Evolutionary conservation across 2,113 vertebrate species (phyloP).

Genomic region (Peromyscus californicus): DNA sequence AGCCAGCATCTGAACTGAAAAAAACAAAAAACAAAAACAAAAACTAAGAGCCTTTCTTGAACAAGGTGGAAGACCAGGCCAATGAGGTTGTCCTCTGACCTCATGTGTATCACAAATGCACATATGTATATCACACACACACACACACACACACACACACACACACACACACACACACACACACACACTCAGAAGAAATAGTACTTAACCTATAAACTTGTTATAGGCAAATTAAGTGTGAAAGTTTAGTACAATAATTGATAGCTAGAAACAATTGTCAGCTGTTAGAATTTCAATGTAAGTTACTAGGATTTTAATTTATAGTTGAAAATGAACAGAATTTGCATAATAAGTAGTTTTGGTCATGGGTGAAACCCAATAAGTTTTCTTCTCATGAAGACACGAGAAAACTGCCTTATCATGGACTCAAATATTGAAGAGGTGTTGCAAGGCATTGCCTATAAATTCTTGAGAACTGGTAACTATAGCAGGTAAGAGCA

Average conservation of each 20-base stretch:
- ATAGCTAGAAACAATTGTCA: neutral
- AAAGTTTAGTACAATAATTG: neutral
- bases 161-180: neutral
- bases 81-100: neutral
- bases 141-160: neutral
- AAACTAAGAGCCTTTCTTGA: neutral
- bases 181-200: neutral
- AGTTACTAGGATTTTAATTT: constrained; percentile 27
- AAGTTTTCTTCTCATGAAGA: neutral
- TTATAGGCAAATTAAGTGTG: neutral
- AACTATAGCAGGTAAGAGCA: neutral
- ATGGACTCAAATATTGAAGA: neutral
- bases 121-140: neutral
- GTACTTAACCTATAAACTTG: neutral
- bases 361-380: neutral
- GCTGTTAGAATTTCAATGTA: constrained; percentile 35
- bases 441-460: neutral
- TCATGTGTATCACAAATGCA: neutral
- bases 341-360: neutral
- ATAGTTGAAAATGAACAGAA: neutral
- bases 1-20: neutral
- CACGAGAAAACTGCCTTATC: neutral
- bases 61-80: neutral
- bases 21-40: neutral
- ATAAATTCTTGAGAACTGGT: neutral